Evolutionary conservation across 2,113 vertebrate genomes (phyloP).

Genomic region (Limanda limanda): DNA sequence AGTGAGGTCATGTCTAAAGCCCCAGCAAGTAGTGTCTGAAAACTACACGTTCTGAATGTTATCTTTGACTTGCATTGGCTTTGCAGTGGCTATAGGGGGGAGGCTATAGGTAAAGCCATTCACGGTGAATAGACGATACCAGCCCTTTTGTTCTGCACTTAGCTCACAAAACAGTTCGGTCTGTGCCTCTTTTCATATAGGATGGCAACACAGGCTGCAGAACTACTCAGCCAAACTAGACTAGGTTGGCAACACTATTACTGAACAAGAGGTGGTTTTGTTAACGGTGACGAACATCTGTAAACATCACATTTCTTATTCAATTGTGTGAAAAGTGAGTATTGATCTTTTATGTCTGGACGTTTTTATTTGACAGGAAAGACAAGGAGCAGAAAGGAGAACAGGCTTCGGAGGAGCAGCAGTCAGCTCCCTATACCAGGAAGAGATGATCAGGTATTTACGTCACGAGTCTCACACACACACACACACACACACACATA

Average conservation of each 20-base stretch:
- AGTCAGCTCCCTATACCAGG: constrained; percentile 94
- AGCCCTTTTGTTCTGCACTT: constrained; percentile 25
- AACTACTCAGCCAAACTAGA: neutral
- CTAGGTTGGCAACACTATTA: neutral
- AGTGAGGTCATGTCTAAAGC: constrained; percentile 59
- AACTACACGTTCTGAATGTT: neutral
- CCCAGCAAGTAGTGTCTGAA: neutral
- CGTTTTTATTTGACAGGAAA: constrained; percentile 80
- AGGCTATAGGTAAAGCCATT: constrained; percentile 7
- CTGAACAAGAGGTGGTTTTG: neutral
- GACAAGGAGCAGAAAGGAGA: constrained; percentile 86
- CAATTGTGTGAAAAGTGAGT: neutral
- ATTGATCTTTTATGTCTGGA: neutral
- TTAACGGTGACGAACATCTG: neutral
- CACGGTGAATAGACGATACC: constrained; percentile 8
- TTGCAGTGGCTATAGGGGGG: constrained; percentile 10
- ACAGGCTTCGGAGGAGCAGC: constrained; percentile 90
- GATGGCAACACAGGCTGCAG: neutral
- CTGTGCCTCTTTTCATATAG: neutral
- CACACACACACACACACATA: neutral
- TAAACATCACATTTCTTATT: neutral
- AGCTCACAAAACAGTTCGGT: constrained; percentile 7
- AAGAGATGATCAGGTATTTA: constrained; percentile 94
- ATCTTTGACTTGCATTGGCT: neutral
- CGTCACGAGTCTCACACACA: neutral